Base-by-base conservation (phyloP, 2,888 invertebrate genomes). In the Cataglyphis altisquamis region DNA sequence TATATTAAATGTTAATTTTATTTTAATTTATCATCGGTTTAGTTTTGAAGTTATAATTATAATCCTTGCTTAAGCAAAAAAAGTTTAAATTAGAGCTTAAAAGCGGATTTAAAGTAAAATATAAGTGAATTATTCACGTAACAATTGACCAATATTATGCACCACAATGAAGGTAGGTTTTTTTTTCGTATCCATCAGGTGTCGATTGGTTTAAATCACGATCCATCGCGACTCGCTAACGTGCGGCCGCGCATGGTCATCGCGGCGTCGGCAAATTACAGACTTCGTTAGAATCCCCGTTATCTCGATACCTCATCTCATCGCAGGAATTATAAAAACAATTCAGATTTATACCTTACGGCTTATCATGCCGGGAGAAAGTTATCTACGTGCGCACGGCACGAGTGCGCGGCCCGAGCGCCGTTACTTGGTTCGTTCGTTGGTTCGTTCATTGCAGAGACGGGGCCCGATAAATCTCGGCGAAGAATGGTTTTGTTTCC, bases 331-430 rank as follows among this genome's bases (percentile, higher is more conserved):
- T 91, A 91, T 92, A 92, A 93, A 93, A 93, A 92, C 91, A 92
- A 93, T 93, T 92, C 91, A 92, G 92, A 93, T 93, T 93, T 92
- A 91, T 93, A 92, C 91, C 91, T 93, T 87, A 90, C 89, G 88
- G 91, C 91, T 92, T 91, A 89, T 92, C 92, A 89, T 86, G 86
- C 88, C 87, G 90, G 90, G 90, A 87, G 92, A 92, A 92, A 91
- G 92, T 92, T 91, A 92, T 91, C 91, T 90, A 85, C 87, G 89
- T 83, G 83, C 80, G 88, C 83, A 57, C 80, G 78, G 83, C 84
- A 81, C 83, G 87, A 84, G 83, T 68, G 74, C 78, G 74, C 75
- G 86, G 83, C 25, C 67, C 82, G 68, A 73, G 73, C 82, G 74
- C 84, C 82, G 78, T 78, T 78, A 78, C 78, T 41, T 36, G 45